A percentile compares a stretch with the other conserved stretches of the same genome.
These are phyloP conservation scores for Thamnophis elegans DNA, from an alignment of 2,797 vertebrate genomes.

Conservation along the genomic window DNA sequence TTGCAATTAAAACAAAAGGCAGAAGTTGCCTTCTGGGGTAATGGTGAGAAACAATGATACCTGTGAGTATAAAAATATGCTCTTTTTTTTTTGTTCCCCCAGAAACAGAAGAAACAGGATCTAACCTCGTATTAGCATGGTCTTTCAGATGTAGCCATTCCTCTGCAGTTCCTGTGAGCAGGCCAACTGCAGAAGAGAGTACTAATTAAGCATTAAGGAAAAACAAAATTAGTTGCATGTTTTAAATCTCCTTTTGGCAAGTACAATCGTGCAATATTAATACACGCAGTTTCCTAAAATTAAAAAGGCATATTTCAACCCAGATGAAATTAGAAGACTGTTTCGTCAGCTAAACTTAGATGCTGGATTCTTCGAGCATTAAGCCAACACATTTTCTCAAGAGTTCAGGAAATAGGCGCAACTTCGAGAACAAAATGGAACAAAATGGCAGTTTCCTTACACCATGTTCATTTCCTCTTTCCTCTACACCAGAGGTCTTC, in stretches of 20 bases:
- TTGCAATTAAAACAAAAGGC: background rate
- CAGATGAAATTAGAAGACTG: slow-evolving; percentile 64
- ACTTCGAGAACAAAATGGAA: slow-evolving; percentile 6
- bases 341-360: slow-evolving; percentile 55
- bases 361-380: slow-evolving; percentile 41
- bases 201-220: slow-evolving; percentile 66
- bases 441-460: slow-evolving; percentile 22
- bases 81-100: slow-evolving; percentile 39
- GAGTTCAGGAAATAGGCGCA: slow-evolving; percentile 20
- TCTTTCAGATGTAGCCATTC: slow-evolving; percentile 43
- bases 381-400: slow-evolving; percentile 39
- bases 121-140: slow-evolving; percentile 34
- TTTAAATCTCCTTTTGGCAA: slow-evolving; percentile 65
- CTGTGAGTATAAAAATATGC: background rate
- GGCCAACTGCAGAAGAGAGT: slow-evolving; percentile 48
- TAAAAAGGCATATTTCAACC: slow-evolving; percentile 60
- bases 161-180: slow-evolving; percentile 37
- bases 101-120: slow-evolving; percentile 44
- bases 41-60: background rate
- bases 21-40: background rate
- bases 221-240: slow-evolving; percentile 60
- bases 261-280: slow-evolving; percentile 59
- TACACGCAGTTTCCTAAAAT: slow-evolving; percentile 64
- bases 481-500: background rate
- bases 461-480: slow-evolving; percentile 56